phyloP scores from a whole-genome alignment of 2,113 vertebrate species.

The Gambusia affinis region DNA sequence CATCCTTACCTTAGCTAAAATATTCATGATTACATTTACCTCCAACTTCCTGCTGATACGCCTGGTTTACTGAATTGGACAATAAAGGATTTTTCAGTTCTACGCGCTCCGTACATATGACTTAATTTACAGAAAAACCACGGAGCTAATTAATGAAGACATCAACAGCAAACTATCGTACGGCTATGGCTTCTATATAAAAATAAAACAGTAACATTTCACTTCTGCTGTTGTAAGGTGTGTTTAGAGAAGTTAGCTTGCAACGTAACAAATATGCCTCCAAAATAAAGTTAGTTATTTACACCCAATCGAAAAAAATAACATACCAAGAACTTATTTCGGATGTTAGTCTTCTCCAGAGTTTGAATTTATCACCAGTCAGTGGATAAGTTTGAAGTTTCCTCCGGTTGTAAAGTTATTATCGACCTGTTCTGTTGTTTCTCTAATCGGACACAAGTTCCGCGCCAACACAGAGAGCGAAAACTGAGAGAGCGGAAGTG shows the following conservation, averaged over 20 bases:
- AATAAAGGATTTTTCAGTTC: too few relatives aligned
- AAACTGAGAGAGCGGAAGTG: constrained; percentile 42
- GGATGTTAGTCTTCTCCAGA: not conserved
- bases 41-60: too few relatives aligned
- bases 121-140: not conserved
- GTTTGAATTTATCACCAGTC: not conserved
- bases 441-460: constrained; percentile 23
- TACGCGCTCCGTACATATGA: not conserved
- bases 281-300: not conserved
- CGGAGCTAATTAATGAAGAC: not conserved
- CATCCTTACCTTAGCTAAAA: too few relatives aligned
- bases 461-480: constrained; percentile 63
- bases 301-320: not conserved
- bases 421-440: too few relatives aligned
- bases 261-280: not conserved
- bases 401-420: not conserved
- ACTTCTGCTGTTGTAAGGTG: not conserved
- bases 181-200: not conserved
- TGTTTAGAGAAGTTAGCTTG: constrained; percentile 8
- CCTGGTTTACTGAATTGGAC: too few relatives aligned
- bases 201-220: not conserved
- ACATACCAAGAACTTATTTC: not conserved
- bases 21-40: too few relatives aligned
- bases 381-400: rapidly evolving
- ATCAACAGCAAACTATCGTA: not conserved